Base-by-base conservation (phyloP, 2,113 vertebrate genomes). In the Lophotis ruficrista region DNA sequence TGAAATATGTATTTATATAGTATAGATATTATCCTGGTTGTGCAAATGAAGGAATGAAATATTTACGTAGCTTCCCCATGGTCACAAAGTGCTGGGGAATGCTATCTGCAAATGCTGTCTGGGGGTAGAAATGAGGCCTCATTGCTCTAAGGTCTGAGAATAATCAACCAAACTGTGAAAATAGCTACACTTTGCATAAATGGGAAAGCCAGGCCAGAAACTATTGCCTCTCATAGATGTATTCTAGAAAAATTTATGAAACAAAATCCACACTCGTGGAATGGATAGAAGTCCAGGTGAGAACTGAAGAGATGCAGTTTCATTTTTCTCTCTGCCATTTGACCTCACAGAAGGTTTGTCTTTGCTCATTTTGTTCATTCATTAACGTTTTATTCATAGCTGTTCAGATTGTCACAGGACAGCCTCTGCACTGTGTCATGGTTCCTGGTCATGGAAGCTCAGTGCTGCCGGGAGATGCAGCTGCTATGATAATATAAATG, bases 1-100 rank as follows among this genome's bases (percentile, higher is more conserved):
- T 13, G 0, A 53, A 70, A 62, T 27, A 58, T 1, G 0, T 28
- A 16, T 37, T 83, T 76, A 14, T 30, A 6, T 6, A 35, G 28
- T 3, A 21, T 7, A 91, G 45, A 11, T 10, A 23, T 17, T 64
- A 53, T 77, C 54, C 56, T 73, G 31, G 8, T 37, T 9, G 68
- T 19, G 41, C 43, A 62, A 61, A 14, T 6, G 37, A 37, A 58
- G 64, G 72, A 89, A 87, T 69, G 4, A 33, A 78, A 14, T 41
- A 60, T 28, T 73, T 35, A 31, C 5, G 2, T 15, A 87, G 57
- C 33, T 43, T 35, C n/a, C 23, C 38, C 53, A 1, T 18, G 61
- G 61, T 24, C 92, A 53, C 38, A 13, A 1, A 54, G 61, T 11
- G 51, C 80, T 61, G 87, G 68, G 48, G 45, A 83, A 35, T 21